Evolutionary conservation across 2,797 vertebrate species (phyloP), one percentile per base, ranked within the genome.

Genomic region (Poecilia picta): DNA sequence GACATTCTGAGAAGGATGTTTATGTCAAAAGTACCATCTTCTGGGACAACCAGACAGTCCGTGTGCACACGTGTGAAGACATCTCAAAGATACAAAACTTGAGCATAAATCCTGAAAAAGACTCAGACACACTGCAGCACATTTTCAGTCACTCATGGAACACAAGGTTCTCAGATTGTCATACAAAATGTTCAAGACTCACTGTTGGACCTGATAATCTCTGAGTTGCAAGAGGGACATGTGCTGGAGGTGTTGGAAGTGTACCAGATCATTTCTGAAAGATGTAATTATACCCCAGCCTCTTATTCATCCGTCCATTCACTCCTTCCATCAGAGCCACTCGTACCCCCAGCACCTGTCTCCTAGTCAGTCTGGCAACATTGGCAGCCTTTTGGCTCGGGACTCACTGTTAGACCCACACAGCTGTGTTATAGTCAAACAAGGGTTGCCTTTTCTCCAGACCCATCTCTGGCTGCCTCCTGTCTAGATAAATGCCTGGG

Each of bases 381-480:
- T 55, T 79, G 77, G 47, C 51, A 80, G 82, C 81, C 79, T 81
- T 81, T 85, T 81, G 84, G 77, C 71, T 53, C 15, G 66, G 83
- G 81, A 81, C 79, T 76, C 73, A 0, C 80, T 85, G 74, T 97
- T 96, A 99, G 83, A 99, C 98, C 98, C 98, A 99, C 46, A 99
- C 98, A 51, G 97, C 98, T 71, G 98, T 98, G 90, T 97, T 97
- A 90, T 98, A 96, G 89, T 99, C 97, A 94, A 99, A 99, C 81
- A 97, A 95, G 0, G 95, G 92, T 72, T 94, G 95, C 90, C 92
- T 76, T 91, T 90, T 94, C 86, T 95, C 91, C 80, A 87, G 82
- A 75, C 87, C 84, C 76, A 92, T 73, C 45, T 94, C 94, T 0
- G 93, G 78, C 90, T 87, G 91, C 87, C 92, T 94, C 73, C 92